These are phyloP conservation scores for Elaphurus davidianus DNA, from an alignment of 2,113 vertebrate genomes.

Conservation along the genomic window DNA sequence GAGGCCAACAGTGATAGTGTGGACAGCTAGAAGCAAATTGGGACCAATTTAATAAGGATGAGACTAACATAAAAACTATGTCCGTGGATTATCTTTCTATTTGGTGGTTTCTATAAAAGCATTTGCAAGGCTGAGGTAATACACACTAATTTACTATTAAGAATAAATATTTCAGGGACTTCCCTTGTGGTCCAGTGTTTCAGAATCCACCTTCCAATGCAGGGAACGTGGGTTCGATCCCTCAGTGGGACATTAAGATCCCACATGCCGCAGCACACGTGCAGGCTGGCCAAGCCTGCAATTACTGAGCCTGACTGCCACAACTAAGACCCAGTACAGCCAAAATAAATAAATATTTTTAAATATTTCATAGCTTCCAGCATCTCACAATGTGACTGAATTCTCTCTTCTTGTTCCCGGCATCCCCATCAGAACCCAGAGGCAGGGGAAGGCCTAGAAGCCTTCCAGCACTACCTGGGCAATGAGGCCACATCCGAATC, in stretches of 20 bases:
- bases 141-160: background rate
- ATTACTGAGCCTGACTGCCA: background rate
- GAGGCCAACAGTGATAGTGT: background rate
- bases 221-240: background rate
- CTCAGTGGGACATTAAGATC: background rate
- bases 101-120: background rate
- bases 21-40: background rate
- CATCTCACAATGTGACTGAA: background rate
- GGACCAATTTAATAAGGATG: background rate
- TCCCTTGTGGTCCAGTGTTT: background rate
- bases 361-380: background rate
- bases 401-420: background rate
- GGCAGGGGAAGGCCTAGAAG: background rate
- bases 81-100: background rate
- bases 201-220: background rate
- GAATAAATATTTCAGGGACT: background rate
- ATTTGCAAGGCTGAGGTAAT: background rate
- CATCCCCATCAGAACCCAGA: background rate
- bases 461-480: background rate
- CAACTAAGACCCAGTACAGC: background rate
- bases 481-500: background rate
- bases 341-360: background rate
- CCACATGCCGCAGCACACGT: background rate
- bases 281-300: background rate
- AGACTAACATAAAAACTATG: background rate